Base-by-base conservation (phyloP, 1,140 invertebrate species). In the Penaeus vannamei region DNA sequence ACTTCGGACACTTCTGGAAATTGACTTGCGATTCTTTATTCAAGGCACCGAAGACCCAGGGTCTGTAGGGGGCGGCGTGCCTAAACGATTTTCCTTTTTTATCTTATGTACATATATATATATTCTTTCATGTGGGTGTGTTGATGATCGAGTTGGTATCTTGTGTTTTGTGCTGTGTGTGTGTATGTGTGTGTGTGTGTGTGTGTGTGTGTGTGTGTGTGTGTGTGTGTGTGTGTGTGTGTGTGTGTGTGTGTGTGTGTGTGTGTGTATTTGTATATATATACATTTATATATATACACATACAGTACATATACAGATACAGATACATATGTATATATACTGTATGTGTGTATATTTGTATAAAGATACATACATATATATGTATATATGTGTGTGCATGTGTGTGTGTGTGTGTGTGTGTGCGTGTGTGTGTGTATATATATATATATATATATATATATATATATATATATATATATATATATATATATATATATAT, bases 11-110 rank as follows among this genome's bases (percentile, higher is more conserved):
- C 79, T 89, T 89, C 87, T 89, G 46, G 87, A 89, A 89, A 89
- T 89, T 89, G 87, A 89, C 81, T 89, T 64, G 32, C 87, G 87
- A 89, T 89, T 89, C 87, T 89, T 84, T 89, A 89, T 89, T 89
- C 87, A 89, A 53, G 87, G 53, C 87, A 84, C 81, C 82, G 36
- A 76, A 84, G 69, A 42, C 42, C 87, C 53, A 59, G 82, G 82
- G 81, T 60, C 81, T 84, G 87, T 84, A 32, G 72, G 72, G 72
- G 26, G 72, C n/a, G 3, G 32, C n/a, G 42, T 46, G 77, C 77
- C 36, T 26, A 17, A 80, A 80, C 42, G 36, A 80, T 80, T 80
- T 80, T 80, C 36, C 20, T 80, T 42, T 53, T 53, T 53, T 53
- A 53, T 53, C 53, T 53, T 53, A 53, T 53, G 53, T 12, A 53